phyloP scores from a whole-genome alignment of 2,113 vertebrate genomes.

The Cygnus buccinator region DNA sequence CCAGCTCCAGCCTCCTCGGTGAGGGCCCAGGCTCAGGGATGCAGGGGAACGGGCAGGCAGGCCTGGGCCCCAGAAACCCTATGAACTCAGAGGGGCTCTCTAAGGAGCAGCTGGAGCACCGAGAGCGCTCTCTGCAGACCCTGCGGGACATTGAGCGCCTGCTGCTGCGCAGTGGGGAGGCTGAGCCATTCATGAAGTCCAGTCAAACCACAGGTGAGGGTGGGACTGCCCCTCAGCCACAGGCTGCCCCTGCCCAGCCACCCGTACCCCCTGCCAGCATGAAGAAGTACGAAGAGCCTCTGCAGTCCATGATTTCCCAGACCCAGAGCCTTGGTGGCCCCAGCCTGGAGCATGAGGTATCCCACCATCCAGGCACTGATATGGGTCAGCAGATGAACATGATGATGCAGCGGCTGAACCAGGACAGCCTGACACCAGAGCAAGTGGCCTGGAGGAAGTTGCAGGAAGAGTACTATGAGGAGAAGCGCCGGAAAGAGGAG shows the following conservation, averaged over 20 bases:
- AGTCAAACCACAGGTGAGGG: slow-evolving; percentile 65
- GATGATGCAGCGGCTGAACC: slow-evolving; percentile 84
- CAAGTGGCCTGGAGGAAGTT: slow-evolving; percentile 97
- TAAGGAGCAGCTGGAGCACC: slow-evolving; percentile 95
- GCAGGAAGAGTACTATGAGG: slow-evolving; percentile 96
- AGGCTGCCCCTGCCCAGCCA: slow-evolving; percentile 52
- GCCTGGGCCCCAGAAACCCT: slow-evolving; percentile 72
- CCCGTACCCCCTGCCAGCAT: slow-evolving; percentile 54
- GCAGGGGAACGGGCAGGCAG: slow-evolving; percentile 51
- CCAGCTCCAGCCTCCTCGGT: slow-evolving; percentile 55
- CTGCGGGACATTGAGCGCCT: slow-evolving; percentile 94
- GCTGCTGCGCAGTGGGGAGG: slow-evolving; percentile 85
- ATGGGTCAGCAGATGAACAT: slow-evolving; percentile 88
- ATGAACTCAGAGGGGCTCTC: slow-evolving; percentile 86
- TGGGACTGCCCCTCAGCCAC: slow-evolving; percentile 21
- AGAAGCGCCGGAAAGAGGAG: slow-evolving; percentile 94
- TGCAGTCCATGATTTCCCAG: slow-evolving; percentile 96
- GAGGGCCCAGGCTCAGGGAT: slow-evolving; percentile 69
- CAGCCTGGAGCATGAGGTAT: slow-evolving; percentile 82
- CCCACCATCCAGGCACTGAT: slow-evolving; percentile 84
- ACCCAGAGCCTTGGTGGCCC: slow-evolving; percentile 88
- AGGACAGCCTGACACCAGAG: slow-evolving; percentile 91
- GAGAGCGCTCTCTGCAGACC: slow-evolving; percentile 94
- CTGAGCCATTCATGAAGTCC: slow-evolving; percentile 77
- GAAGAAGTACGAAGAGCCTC: slow-evolving; percentile 94